Evolutionary conservation across 2,113 vertebrate genomes (phyloP), one percentile per base, ranked within the genome.

Genomic region (Aplodontia rufa): DNA sequence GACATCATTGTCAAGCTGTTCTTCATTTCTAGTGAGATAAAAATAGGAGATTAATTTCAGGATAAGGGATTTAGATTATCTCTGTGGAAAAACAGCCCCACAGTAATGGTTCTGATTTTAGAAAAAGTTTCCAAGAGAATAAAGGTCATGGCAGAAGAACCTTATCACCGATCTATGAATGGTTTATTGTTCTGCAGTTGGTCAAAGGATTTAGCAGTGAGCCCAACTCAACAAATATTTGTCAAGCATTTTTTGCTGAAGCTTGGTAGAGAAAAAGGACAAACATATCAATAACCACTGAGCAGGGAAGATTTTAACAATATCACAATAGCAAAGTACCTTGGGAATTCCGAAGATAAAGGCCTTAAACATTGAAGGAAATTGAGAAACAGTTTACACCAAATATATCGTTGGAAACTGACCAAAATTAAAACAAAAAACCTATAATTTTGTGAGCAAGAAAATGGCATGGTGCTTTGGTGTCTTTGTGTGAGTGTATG

Each of bases 11-110:
- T 81, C 45, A 92, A 92, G 37, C 58, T 96, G 78, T 60, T 93
- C 58, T 80, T 91, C 40, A 94, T 94, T 96, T 83, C 72, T 35
- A 92, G 72, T 11, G 16, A 97, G 76, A 91, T 92, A n/a, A 91
- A 95, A 80, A 78, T 47, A 94, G 92, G 89, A 96, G 94, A 97
- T 97, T 88, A 96, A 93, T 62, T 83, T 79, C 51, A 86, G n/a
- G 72, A 81, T 96, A 94, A 95, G 37, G n/a, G 84, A 95, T 60
- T 96, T 95, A 93, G 93, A 75, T 96, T 94, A 96, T 84, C 11
- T 89, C 28, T 69, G 19, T 78, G 35, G 55, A 86, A 91, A 75
- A 96, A 91, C 17, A 93, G 90, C 28, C 91, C 94, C 45, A 87
- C 13, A 83, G 11, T 51, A 53, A 53, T 86, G n/a, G n/a, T 82